Evolutionary conservation across 2,888 invertebrate genomes (phyloP), one percentile per base, ranked within the genome.

Genomic region (Automeris io): DNA sequence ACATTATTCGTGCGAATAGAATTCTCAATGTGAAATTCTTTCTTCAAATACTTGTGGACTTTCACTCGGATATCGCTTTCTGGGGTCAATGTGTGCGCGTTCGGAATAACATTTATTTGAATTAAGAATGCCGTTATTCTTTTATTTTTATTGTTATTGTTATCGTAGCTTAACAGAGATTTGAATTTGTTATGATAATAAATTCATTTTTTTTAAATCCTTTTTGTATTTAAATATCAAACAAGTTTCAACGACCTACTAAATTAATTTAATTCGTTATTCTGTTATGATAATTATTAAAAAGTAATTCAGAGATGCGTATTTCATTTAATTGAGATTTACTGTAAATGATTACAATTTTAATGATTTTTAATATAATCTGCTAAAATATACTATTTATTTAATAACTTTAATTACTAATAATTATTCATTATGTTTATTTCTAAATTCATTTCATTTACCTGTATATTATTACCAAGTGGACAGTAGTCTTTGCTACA

Each of bases 61-160:
- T 82, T 82, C 80, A 72, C 80, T 71, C 33, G 49, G 49, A 60
- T 60, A 58, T 66, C 65, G 51, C 70, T 77, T 71, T 78, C 73
- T 42, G 53, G 52, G 69, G 65, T 71, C 68, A 67, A 47, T 49
- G 54, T 53, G 56, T 51, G 45, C 48, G 46, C 46, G 47, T 53
- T 55, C 57, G 50, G 47, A 57, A 49, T 51, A 47, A 49, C 49
- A 44, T 46, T 39, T 29, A 56, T 65, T 71, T 52, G 40, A 64
- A 64, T 65, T 59, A 49, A 40, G 54, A 67, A 65, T 57, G 16
- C 29, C 49, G 43, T 35, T 41, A 35, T 56, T 61, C 58, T n/a
- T 52, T 37, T 23, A 18, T 12, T 12, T 29, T 39, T 39, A 26
- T 34, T 39, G 21, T 39, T 39, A 21, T 34, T 32, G 26, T n/a